Evolutionary conservation across 2,888 invertebrate genomes (phyloP), one percentile per base, ranked within the genome.

Genomic region (Notodonta dromedarius): DNA sequence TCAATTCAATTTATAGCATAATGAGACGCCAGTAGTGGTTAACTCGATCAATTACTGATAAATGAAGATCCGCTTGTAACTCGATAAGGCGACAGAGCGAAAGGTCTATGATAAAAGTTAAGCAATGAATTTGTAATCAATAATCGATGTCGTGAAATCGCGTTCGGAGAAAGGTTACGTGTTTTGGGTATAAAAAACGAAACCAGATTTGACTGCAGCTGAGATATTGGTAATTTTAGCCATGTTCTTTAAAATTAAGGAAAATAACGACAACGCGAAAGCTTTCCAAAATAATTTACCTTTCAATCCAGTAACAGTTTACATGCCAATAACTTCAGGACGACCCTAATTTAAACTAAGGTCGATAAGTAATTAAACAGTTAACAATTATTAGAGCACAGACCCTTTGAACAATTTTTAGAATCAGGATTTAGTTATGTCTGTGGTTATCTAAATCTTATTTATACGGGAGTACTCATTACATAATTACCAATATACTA

Each of bases 121-220:
- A 61, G 82, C 77, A 84, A 82, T 67, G 58, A 56, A 59, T 51
- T 70, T 74, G 73, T 70, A 76, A 74, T 75, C 76, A 77, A 77
- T 78, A 78, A 79, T 74, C 70, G 70, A 62, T 66, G 62, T 69
- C 69, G 58, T 66, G 63, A 70, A 73, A 69, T 68, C 60, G 65
- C 65, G 60, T 67, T 60, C 61, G 59, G 60, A 72, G 69, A 77
- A 73, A 73, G 71, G 67, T 70, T 73, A 67, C 59, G 64, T 69
- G 59, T 53, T 64, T 67, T 64, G 61, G 58, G 61, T 65, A 67
- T 67, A 65, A 68, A 69, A 63, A 63, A 66, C 14, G 46, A 65
- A 61, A 65, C 57, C 58, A 61, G 55, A 71, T 56, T 58, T 63
- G 63, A 13, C n/a, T 55, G 9, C 0, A 11, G n/a, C 9, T 53